A percentile compares a stretch with the other conserved stretches of the same genome.
Evolutionary conservation across 1,140 invertebrate genomes (phyloP).

Genomic region (Oedothorax gibbosus): DNA sequence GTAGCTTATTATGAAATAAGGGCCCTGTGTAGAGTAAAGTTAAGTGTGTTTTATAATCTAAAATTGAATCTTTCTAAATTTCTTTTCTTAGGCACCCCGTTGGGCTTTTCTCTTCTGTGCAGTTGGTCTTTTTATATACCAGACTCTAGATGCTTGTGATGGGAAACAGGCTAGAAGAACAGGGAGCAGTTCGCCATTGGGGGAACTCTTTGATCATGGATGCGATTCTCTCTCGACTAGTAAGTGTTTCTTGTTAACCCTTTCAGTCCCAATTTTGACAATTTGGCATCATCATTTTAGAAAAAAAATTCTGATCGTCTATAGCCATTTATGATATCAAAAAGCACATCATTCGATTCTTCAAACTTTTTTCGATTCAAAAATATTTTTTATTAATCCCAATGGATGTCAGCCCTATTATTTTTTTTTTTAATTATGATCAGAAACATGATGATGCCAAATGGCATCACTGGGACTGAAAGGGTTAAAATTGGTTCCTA

Average conservation of each 20-base stretch:
- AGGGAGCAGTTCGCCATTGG: conserved; percentile 89
- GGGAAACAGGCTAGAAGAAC: conserved; percentile 98
- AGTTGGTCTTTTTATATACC: conserved; percentile 96
- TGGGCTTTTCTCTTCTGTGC: conserved; percentile 94
- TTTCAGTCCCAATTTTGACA: no score
- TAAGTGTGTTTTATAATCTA: background rate
- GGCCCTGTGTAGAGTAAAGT: background rate
- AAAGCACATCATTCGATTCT: no score
- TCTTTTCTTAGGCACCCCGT: conserved; percentile 73
- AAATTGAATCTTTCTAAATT: background rate
- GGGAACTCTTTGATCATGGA: conserved; percentile 99
- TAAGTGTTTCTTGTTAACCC: conserved; percentile 31
- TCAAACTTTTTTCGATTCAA: no score
- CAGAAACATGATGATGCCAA: no score
- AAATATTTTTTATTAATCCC: no score
- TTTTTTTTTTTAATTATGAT: no score
- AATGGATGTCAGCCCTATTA: no score
- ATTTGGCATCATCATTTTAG: no score
- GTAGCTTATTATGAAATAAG: no score
- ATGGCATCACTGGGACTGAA: no score
- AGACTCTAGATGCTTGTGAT: conserved; percentile 98
- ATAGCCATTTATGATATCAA: no score
- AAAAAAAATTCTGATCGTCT: no score
- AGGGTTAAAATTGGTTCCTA: background rate
- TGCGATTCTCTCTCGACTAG: conserved; percentile 81